A percentile compares a stretch with the other conserved stretches of the same genome.
These are phyloP conservation scores for Chaenocephalus aceratus DNA, from an alignment of 2,113 vertebrate species.

Conservation along the genomic window DNA sequence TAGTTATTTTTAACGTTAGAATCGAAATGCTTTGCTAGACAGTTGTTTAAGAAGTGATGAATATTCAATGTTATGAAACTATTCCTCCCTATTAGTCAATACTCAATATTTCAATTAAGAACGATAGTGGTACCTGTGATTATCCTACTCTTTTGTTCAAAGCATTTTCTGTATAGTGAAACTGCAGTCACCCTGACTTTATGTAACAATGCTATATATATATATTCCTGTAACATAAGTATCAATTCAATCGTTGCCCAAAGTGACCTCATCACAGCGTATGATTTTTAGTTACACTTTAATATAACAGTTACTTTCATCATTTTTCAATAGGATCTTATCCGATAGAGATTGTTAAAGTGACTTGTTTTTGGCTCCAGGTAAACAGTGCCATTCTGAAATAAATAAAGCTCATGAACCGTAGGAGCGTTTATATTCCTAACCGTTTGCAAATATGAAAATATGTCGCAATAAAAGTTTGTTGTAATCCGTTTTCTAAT, in stretches of 20 bases:
- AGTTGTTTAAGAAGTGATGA: background rate
- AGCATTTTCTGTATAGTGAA: background rate
- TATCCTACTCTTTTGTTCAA: no score
- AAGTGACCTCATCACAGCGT: background rate
- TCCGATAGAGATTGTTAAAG: background rate
- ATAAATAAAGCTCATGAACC: no score
- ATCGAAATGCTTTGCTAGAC: background rate
- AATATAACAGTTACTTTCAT: background rate
- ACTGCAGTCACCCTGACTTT: background rate
- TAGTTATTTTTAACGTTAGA: no score
- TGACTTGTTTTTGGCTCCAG: background rate
- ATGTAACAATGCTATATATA: background rate
- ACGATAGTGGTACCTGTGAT: no score
- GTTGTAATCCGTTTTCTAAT: no score
- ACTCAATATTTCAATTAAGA: no score
- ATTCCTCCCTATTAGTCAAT: no score
- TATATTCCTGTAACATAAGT: background rate
- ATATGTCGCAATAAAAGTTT: no score
- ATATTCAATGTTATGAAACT: background rate
- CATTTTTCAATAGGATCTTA: no score
- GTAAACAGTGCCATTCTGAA: no score
- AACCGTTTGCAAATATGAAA: background rate
- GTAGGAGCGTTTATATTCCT: background rate
- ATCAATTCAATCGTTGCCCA: background rate
- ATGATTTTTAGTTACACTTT: background rate